phyloP scores from a whole-genome alignment of 2,113 vertebrate genomes.

The Microcebus griseorufus region DNA sequence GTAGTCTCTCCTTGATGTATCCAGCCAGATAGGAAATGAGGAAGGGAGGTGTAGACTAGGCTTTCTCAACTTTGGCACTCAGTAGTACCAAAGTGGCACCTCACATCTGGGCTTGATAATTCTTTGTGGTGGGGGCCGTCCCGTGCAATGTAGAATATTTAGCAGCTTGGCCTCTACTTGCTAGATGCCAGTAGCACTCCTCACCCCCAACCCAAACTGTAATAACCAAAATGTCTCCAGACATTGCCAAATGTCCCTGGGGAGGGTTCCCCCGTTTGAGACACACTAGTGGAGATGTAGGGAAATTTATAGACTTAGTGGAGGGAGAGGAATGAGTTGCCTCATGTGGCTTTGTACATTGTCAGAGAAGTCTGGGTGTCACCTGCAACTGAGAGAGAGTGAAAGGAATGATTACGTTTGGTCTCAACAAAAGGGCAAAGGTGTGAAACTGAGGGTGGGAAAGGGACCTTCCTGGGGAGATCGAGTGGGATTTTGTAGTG shows the following conservation, averaged over 20 bases:
- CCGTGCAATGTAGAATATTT: neutral
- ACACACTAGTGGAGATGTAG: neutral
- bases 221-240: neutral
- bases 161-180: neutral
- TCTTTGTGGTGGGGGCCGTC: no score
- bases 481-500: neutral
- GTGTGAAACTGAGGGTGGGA: neutral
- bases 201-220: neutral
- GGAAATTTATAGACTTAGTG: neutral
- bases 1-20: neutral
- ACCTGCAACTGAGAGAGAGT: neutral
- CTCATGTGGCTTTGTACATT: neutral
- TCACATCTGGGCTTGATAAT: neutral
- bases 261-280: neutral
- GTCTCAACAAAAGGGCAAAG: neutral
- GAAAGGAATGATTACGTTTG: neutral
- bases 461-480: neutral
- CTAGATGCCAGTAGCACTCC: neutral
- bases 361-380: neutral
- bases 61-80: neutral
- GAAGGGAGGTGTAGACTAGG: neutral
- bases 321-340: neutral
- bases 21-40: neutral
- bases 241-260: neutral
- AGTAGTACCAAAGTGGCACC: no score